A percentile compares a stretch with the other conserved stretches of the same genome.
These are phyloP conservation scores for Karalla daura DNA, from an alignment of 2,797 vertebrate species.

Conservation along the genomic window DNA sequence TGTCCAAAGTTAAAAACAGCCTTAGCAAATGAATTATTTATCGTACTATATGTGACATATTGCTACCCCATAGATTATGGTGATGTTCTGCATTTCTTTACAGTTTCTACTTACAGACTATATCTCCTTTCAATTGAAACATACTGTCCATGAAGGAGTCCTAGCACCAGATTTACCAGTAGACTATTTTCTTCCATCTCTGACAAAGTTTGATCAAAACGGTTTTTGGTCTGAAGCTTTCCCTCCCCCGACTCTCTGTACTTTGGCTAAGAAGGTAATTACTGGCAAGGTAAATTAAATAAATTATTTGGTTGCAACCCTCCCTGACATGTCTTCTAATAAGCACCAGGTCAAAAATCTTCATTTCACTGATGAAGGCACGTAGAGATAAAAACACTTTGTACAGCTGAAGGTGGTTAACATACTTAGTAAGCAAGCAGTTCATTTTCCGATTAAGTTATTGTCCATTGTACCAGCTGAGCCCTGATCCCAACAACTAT, in stretches of 20 bases:
- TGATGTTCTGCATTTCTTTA: constrained; percentile 6
- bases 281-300: constrained; percentile 14
- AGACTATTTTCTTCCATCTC: constrained; percentile 10
- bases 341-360: constrained; percentile 51
- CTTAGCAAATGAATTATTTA: neutral
- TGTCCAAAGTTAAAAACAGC: constrained; percentile 11
- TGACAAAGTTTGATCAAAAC: constrained; percentile 8
- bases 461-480: constrained; percentile 42
- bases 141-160: constrained; percentile 33
- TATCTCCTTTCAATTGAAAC: constrained; percentile 19
- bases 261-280: constrained; percentile 6
- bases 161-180: constrained; percentile 47
- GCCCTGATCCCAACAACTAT: constrained; percentile 27
- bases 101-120: constrained; percentile 4
- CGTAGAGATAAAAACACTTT: constrained; percentile 13
- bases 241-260: neutral
- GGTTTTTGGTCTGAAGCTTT: constrained; percentile 18
- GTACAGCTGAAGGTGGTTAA: constrained; percentile 45
- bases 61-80: neutral
- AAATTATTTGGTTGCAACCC: constrained; percentile 34
- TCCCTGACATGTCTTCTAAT: constrained; percentile 24
- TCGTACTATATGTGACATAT: neutral
- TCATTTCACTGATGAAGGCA: constrained; percentile 35
- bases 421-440: constrained; percentile 49
- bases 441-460: constrained; percentile 32